phyloP scores from a whole-genome alignment of 2,888 invertebrate species.

The Acleris cristana region DNA sequence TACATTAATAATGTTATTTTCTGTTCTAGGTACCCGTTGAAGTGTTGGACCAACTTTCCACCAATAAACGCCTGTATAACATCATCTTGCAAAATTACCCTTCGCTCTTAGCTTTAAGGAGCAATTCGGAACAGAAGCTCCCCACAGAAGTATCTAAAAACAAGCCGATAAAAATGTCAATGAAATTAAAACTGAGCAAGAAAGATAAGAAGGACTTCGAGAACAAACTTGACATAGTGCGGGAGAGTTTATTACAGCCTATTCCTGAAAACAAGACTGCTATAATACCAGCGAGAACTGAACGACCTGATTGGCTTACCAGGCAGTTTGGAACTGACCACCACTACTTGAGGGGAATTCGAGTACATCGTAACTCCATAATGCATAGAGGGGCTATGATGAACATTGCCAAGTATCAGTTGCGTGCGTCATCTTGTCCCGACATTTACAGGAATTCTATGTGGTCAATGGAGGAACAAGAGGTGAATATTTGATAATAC shows the following conservation, averaged over 20 bases:
- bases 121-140: conserved; percentile 86
- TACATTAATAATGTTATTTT: neutral
- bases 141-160: conserved; percentile 63
- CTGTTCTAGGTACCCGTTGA: conserved; percentile 86
- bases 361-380: conserved; percentile 91
- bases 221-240: conserved; percentile 68
- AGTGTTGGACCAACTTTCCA: conserved; percentile 86
- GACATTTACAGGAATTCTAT: conserved; percentile 94
- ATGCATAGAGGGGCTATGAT: conserved; percentile 95
- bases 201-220: conserved; percentile 71
- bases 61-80: conserved; percentile 87
- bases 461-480: conserved; percentile 91
- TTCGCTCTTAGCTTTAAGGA: conserved; percentile 85
- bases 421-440: conserved; percentile 96
- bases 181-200: conserved; percentile 81
- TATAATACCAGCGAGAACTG: conserved; percentile 55
- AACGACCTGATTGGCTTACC: conserved; percentile 70
- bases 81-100: conserved; percentile 90
- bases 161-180: conserved; percentile 85
- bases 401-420: conserved; percentile 91
- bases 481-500: conserved; percentile 75
- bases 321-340: conserved; percentile 84
- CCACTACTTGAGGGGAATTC: conserved; percentile 88
- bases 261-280: conserved; percentile 75
- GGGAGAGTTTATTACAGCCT: conserved; percentile 71